Base-by-base conservation (phyloP, 1,140 invertebrate species). In the Tetramorium alpestre region DNA sequence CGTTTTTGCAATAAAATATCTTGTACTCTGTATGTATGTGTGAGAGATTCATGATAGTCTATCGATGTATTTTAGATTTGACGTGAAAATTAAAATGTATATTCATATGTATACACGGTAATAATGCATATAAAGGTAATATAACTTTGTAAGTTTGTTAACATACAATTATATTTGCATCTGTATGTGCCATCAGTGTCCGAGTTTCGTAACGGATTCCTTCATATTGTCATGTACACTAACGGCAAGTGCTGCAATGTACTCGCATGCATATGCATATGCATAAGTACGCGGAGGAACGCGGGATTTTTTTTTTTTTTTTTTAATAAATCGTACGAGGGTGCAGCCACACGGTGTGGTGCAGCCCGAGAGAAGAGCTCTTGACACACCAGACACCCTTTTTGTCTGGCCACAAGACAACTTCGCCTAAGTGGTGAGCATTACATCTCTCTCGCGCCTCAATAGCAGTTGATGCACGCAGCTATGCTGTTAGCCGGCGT, bases 311-410 rank as follows among this genome's bases (percentile, higher is more conserved):
- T 56, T 5, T 16, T 91, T 41, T 65, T 62, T 56, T 56, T 85
- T 89, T 87, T 90, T 87, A 81, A 62, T 60, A 78, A 82, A 90
- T 82, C 62, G 33, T 60, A 38, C 58, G 64, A 78, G 86, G 86
- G 72, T 69, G 72, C 65, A 76, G 47, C 44, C 25, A 22, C 13
- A 22, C 60, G 80, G 67, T 67, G 51, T 16, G 72, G 80, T 90
- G 85, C 78, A 90, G 67, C 69, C 80, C 75, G 70, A 91, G 91
- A 93, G 90, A 89, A 88, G 88, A 69, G 88, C 91, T 91, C 93
- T 94, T 88, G 92, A 93, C 91, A 93, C 91, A 92, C 86, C 91
- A 93, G 92, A 93, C 93, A 92, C 91, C 91, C 92, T 85, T 90
- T 64, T 86, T 89, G 90, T 93, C 92, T 93, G 89, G 90, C 92